These are phyloP conservation scores for Gymnogyps californianus DNA, from an alignment of 2,113 vertebrate species.

Conservation along the genomic window DNA sequence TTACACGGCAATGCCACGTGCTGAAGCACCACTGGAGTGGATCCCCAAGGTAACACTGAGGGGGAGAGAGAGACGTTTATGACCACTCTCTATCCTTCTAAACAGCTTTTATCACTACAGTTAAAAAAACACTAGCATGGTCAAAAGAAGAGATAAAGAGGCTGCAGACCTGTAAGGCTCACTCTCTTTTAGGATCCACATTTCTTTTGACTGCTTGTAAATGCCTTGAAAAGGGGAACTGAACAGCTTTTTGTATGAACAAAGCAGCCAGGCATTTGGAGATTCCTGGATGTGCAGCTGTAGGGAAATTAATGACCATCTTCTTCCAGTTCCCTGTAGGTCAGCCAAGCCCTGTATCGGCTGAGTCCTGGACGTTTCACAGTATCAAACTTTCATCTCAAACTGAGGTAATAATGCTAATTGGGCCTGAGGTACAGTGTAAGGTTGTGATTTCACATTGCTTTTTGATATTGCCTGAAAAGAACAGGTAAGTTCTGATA, in stretches of 20 bases:
- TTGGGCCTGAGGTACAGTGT: background rate
- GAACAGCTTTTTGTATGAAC: background rate
- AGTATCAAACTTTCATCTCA: background rate
- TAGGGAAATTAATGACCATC: background rate
- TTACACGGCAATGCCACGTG: rapidly evolving
- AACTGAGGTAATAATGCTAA: background rate
- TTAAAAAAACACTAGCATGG: background rate
- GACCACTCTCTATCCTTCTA: background rate
- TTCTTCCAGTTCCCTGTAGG: background rate
- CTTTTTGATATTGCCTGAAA: background rate
- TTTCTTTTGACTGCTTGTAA: background rate
- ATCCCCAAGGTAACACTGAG: background rate
- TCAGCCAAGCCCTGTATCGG: background rate
- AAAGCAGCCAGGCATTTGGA: background rate
- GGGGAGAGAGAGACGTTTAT: background rate
- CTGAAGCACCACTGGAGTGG: background rate
- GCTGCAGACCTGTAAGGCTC: background rate
- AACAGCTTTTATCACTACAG: background rate
- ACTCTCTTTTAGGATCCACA: background rate
- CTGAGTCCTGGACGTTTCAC: background rate
- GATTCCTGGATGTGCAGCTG: background rate
- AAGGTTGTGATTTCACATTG: background rate
- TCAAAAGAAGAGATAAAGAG: background rate
- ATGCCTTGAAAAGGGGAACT: background rate
- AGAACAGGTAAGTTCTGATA: background rate